A percentile compares a stretch with the other conserved stretches of the same genome.
phyloP scores from a whole-genome alignment of 2,797 vertebrate species.

The Gallinago solitaria region DNA sequence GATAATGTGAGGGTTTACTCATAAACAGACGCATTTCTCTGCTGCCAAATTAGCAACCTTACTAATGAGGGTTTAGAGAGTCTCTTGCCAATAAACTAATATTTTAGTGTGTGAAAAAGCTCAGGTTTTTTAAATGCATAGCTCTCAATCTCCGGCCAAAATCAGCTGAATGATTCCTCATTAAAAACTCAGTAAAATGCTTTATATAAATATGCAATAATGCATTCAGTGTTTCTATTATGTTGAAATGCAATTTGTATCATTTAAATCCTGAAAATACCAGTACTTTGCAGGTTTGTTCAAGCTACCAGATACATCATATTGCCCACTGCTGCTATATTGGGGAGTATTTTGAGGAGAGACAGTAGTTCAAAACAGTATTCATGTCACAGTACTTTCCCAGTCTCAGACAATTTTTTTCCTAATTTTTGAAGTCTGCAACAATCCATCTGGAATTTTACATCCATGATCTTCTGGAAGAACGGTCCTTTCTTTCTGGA shows the following conservation, averaged over 20 bases:
- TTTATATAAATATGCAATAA: conserved; percentile 44
- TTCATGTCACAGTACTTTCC: not conserved
- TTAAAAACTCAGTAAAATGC: conserved; percentile 19
- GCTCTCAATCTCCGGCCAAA: conserved; percentile 27
- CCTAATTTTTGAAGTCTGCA: conserved; percentile 5
- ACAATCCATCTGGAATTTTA: conserved; percentile 63
- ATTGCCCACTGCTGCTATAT: not conserved
- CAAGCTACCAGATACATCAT: conserved; percentile 15
- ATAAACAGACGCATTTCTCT: not conserved
- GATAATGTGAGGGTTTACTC: conserved; percentile 25
- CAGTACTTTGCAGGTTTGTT: not conserved
- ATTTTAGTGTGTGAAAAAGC: conserved; percentile 29
- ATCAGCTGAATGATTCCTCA: conserved; percentile 44
- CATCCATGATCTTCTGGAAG: conserved; percentile 20
- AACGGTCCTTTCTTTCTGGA: conserved; percentile 44
- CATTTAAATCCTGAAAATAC: conserved; percentile 38
- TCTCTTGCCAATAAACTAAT: conserved; percentile 34
- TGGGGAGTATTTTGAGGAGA: not conserved
- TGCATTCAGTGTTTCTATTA: conserved; percentile 28
- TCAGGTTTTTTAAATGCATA: conserved; percentile 32
- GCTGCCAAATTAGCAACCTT: conserved; percentile 47
- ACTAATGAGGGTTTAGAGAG: conserved; percentile 30
- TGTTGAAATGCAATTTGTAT: conserved; percentile 5
- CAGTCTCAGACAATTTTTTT: not conserved
- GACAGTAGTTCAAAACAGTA: not conserved